Base-by-base conservation (phyloP, 2,797 vertebrate genomes). In the Sebastes diaconus region DNA sequence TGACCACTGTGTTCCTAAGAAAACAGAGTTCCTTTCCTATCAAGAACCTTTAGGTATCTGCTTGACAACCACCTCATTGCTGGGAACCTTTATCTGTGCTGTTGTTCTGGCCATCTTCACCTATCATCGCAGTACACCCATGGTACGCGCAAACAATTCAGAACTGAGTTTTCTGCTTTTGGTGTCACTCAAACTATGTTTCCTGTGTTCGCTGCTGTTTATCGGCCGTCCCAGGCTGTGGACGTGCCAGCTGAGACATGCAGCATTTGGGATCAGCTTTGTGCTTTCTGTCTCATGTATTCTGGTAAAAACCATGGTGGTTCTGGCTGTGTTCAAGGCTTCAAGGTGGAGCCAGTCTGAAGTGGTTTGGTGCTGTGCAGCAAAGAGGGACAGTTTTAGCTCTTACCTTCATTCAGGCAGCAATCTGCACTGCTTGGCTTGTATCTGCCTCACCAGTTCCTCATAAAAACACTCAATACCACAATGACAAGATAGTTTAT, bases 141-240 rank as follows among this genome's bases (percentile, higher is more conserved):
- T 94, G 14, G 91, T 94, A 1, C 86, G 91, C 0, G 92, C 94
- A 32, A 95, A 94, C 77, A 95, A 95, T 66, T 94, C 94, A 57
- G 93, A 95, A 70, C 75, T 94, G 20, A 94, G 93, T 71, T 94
- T 92, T 20, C 46, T 73, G 29, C 67, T 89, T 1, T 57, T 89
- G 36, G 7, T 83, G n/a, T 83, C 87, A 18, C 79, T 89, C 3
- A 87, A 84, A 25, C 27, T 92, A 2, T 93, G 93, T 77, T 94
- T 94, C 70, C 67, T 93, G 22, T 94, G 93, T 25, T 90, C 91
- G 0, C 70, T 94, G 46, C 65, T 92, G 30, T 94, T 94, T n/a
- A 93, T 93, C 8, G 93, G 92, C 0, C 84, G 29, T 4, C 92
- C 93, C 1, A 83, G 63, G 16, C 42, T 83, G 2, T 88, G 88